Base-by-base conservation (phyloP, 2,797 vertebrate species). In the Heteromormyrus szaboi region DNA sequence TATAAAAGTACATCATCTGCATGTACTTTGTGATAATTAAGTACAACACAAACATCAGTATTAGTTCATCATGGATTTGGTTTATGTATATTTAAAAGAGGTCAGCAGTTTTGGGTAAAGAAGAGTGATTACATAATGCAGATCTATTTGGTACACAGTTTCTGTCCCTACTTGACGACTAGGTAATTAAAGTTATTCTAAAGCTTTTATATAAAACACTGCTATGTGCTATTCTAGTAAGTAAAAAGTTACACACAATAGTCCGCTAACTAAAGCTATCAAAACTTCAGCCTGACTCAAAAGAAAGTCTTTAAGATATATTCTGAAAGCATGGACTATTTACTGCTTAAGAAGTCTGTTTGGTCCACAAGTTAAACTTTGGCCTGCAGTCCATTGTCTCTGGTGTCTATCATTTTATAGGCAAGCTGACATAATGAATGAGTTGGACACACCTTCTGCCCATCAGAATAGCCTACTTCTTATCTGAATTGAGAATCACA, bases 361-460 rank as follows among this genome's bases (percentile, higher is more conserved):
- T 94, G 94, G 93, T 94, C 91, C 91, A 93, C 94, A 94, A 94
- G 94, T 95, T 95, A 95, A 96, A 95, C 95, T 95, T 95, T 95
- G 94, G 93, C 94, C 95, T 92, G 94, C 93, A 94, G 93, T 93
- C 95, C 92, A 96, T 97, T 98, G 97, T 97, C 95, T 97, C 95
- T 94, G 93, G 91, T 95, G 96, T 97, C 97, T 95, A 96, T 97
- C 96, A 96, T 95, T 95, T 95, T 95, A 96, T 95, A 95, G 95
- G 94, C 94, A 93, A 93, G 93, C 94, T 96, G 97, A 97, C 97
- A 96, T 95, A 97, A 97, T 97, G 97, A 97, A 96, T 96, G 96
- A 96, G 95, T 89, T 91, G 96, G 97, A 96, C 96, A 97, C 97
- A 98, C 97, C 97, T 98, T 98, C 97, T 95, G 94, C 95, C 95